phyloP scores from a whole-genome alignment of 2,797 vertebrate species.

The Bradypodion pumilum region DNA sequence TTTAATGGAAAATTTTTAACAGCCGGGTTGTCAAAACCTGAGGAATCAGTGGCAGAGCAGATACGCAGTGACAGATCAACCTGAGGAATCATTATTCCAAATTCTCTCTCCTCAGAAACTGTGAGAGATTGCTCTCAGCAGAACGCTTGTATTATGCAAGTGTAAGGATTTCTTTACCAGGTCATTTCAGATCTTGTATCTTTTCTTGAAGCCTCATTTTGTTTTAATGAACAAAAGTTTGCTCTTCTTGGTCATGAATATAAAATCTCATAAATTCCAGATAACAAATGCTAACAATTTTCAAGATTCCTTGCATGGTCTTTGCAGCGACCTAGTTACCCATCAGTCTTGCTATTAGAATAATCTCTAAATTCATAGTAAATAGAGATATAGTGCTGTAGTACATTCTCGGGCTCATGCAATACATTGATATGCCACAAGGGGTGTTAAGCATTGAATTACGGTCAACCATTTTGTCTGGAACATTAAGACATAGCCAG shows the following conservation, averaged over 20 bases:
- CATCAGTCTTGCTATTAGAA: background rate
- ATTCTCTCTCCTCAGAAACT: background rate
- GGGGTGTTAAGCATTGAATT: background rate
- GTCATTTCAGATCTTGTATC: background rate
- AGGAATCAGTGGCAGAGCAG: background rate
- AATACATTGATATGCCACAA: background rate
- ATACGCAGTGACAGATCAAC: constrained; percentile 13
- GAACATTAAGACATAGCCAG: background rate
- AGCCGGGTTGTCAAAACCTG: background rate
- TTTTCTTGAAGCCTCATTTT: background rate
- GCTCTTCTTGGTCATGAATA: background rate
- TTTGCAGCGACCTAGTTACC: background rate
- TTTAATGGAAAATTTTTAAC: background rate
- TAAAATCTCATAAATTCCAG: background rate
- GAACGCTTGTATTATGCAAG: background rate
- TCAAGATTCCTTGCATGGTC: background rate
- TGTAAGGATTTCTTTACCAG: background rate
- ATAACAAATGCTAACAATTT: background rate
- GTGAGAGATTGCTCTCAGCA: background rate
- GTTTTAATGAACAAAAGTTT: constrained; percentile 4
- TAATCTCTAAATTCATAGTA: background rate
- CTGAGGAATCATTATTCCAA: background rate
- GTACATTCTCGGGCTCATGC: background rate
- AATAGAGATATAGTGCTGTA: background rate
- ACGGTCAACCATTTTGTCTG: constrained; percentile 4